These are phyloP conservation scores for Chelonoidis abingdonii DNA, from an alignment of 2,113 vertebrate species.

Conservation along the genomic window DNA sequence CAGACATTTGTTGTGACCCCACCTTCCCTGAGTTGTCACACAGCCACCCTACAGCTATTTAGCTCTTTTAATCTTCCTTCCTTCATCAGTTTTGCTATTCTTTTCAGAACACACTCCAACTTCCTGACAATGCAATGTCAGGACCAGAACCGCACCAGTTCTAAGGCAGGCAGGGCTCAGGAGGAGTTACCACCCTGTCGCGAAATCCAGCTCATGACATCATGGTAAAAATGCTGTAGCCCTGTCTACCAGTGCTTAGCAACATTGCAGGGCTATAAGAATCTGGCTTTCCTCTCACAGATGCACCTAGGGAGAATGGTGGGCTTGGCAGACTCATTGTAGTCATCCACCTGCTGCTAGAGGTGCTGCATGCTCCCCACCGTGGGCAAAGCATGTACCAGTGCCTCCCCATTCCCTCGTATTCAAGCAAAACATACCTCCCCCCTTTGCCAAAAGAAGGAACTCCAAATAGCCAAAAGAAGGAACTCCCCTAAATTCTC, in stretches of 20 bases:
- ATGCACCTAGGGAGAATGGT: neutral
- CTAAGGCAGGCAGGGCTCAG: neutral
- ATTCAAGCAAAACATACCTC: neutral
- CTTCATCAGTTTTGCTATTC: neutral
- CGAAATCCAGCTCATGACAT: no score
- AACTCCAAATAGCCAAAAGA: neutral
- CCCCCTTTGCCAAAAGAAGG: neutral
- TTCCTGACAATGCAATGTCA: neutral
- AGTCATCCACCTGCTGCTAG: neutral
- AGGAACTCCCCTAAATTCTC: neutral
- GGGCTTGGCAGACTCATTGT: neutral
- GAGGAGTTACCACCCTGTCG: no score
- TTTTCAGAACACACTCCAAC: neutral
- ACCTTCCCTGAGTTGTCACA: neutral
- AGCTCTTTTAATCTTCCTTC: neutral
- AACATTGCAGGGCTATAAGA: neutral
- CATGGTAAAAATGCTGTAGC: neutral
- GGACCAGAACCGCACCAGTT: neutral
- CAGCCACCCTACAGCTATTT: neutral
- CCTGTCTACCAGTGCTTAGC: neutral
- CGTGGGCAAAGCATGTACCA: neutral
- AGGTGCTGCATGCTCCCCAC: neutral
- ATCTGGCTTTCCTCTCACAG: neutral
- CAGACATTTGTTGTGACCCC: neutral
- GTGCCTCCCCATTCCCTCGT: neutral